phyloP scores from a whole-genome alignment of 2,888 invertebrate genomes.

The Drosophila conformis region DNA sequence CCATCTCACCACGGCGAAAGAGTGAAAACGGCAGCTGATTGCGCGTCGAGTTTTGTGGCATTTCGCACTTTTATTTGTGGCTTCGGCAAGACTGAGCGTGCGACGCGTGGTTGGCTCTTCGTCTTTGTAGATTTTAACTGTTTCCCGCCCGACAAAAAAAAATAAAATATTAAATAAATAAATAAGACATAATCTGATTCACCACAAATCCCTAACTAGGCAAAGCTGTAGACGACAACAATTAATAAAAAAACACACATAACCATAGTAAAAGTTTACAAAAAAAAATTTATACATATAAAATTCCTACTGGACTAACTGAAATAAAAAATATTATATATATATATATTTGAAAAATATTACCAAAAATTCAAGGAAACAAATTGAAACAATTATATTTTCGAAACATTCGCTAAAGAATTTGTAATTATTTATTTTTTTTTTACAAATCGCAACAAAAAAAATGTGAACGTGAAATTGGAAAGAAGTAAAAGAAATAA shows the following conservation, averaged over 20 bases:
- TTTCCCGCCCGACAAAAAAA: conserved; percentile 67
- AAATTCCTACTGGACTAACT: conserved; percentile 24
- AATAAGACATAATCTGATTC: conserved; percentile 19
- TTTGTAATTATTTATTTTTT: not conserved
- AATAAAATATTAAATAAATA: conserved; percentile 31
- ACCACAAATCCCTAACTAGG: conserved; percentile 18
- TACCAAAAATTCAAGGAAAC: conserved; percentile 11
- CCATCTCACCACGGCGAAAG: conserved; percentile 20
- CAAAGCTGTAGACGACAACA: conserved; percentile 46
- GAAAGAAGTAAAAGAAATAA: conserved; percentile 1
- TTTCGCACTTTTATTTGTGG: conserved; percentile 45
- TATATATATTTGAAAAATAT: not conserved
- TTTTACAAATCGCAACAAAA: conserved; percentile 1
- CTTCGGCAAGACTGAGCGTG: conserved; percentile 55
- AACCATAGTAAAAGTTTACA: conserved; percentile 32
- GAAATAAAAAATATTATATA: not conserved
- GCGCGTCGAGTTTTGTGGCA: too few species aligned
- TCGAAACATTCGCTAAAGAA: conserved; percentile 7
- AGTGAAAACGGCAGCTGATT: not conserved
- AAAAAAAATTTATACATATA: conserved; percentile 20
- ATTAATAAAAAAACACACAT: conserved; percentile 6
- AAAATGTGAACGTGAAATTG: conserved; percentile 32
- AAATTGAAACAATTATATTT: conserved; percentile 2
- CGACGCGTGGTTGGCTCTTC: conserved; percentile 70
- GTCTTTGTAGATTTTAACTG: conserved; percentile 74